phyloP scores from a whole-genome alignment of 2,888 invertebrate species.

The Sarcophaga subvicina region DNA sequence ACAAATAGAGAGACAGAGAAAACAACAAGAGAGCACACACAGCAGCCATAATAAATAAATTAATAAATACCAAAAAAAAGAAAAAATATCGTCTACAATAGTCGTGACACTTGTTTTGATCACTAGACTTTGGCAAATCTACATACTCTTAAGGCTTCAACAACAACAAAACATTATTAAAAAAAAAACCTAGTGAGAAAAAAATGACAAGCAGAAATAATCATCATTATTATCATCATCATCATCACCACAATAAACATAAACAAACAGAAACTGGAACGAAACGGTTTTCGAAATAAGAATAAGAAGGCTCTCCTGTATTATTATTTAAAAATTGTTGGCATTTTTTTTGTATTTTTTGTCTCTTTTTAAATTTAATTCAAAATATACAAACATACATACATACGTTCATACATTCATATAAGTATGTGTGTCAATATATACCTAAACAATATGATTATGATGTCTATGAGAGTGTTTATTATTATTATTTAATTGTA shows the following conservation, averaged over 20 bases:
- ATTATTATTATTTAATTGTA: neutral
- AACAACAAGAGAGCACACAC: neutral
- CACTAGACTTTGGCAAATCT: neutral
- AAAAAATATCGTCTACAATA: neutral
- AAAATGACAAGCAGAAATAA: conserved; percentile 11
- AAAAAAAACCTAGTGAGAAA: neutral
- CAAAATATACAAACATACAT: neutral
- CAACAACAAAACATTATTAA: neutral
- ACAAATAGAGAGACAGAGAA: no score
- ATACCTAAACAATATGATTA: neutral
- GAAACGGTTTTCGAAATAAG: neutral
- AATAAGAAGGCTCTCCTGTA: neutral
- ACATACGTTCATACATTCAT: neutral
- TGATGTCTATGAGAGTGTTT: neutral
- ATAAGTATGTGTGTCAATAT: neutral
- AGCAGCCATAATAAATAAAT: neutral
- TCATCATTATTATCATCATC: neutral
- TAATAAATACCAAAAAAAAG: neutral
- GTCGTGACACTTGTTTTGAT: conserved; percentile 49
- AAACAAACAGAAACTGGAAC: neutral
- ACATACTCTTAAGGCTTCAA: neutral
- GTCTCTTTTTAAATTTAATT: no score
- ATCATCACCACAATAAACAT: neutral
- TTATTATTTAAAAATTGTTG: no score
- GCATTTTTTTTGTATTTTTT: no score